These are phyloP conservation scores for Saccopteryx bilineata DNA, from an alignment of 2,113 vertebrate genomes.

Conservation along the genomic window DNA sequence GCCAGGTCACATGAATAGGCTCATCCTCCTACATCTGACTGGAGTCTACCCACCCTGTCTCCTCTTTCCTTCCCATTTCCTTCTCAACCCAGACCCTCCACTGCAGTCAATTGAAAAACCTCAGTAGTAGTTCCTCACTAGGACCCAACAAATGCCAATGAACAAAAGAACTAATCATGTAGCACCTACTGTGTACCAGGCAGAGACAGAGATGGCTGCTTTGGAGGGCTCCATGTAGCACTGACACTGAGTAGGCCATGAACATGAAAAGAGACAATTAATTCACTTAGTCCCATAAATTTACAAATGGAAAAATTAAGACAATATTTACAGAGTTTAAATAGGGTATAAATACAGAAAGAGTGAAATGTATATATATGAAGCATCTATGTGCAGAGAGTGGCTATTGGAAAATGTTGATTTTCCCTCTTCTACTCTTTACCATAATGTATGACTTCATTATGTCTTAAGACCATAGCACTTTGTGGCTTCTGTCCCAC, in stretches of 20 bases:
- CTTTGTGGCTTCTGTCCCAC: constrained; percentile 72
- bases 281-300: neutral
- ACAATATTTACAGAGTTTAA: neutral
- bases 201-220: neutral
- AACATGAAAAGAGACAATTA: neutral
- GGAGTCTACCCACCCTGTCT: neutral
- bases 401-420: constrained; percentile 18
- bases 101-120: neutral
- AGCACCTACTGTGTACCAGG: neutral
- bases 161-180: neutral
- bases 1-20: neutral
- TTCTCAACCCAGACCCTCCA: neutral
- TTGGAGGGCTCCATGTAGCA: neutral
- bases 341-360: constrained; percentile 41
- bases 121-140: neutral
- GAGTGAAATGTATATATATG: neutral
- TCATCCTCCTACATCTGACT: neutral
- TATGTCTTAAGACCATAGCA: constrained; percentile 59
- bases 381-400: neutral
- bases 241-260: too few relatives aligned
- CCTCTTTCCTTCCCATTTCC: neutral
- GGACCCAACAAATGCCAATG: neutral
- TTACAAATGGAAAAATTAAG: neutral
- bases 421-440: constrained; percentile 21
- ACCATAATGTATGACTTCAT: constrained; percentile 78